Evolutionary conservation across 1,140 invertebrate species (phyloP).

Genomic region (Harpegnathos saltator): DNA sequence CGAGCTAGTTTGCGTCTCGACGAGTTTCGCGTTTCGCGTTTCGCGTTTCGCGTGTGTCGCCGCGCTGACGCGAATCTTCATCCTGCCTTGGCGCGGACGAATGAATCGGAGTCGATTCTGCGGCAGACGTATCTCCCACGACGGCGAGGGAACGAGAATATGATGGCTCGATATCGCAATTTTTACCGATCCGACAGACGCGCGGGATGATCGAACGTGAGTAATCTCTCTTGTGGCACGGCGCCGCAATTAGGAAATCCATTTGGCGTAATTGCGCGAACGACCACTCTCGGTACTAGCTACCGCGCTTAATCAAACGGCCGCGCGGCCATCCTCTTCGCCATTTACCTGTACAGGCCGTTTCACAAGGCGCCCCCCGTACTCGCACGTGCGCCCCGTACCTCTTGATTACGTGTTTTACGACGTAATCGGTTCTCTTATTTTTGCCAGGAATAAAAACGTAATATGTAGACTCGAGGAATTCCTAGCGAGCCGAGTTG

Average conservation of each 20-base stretch:
- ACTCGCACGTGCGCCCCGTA: slow-evolving; percentile 7
- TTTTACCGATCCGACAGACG: slow-evolving; percentile 69
- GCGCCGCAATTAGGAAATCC: slow-evolving; percentile 85
- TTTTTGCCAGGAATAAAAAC: slow-evolving; percentile 17
- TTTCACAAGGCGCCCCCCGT: slow-evolving; percentile 22
- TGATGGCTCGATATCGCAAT: slow-evolving; percentile 57
- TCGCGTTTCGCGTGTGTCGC: not conserved
- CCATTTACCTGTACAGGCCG: slow-evolving; percentile 61
- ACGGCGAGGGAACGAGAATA: not conserved
- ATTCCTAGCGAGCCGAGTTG: not conserved
- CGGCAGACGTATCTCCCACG: slow-evolving; percentile 43
- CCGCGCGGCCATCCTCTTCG: slow-evolving; percentile 63
- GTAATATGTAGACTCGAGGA: not conserved
- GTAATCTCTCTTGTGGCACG: slow-evolving; percentile 79
- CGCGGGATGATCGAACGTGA: slow-evolving; percentile 81
- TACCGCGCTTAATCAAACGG: slow-evolving; percentile 82
- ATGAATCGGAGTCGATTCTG: slow-evolving; percentile 28
- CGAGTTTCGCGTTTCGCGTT: slow-evolving; percentile 24
- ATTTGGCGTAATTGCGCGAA: slow-evolving; percentile 85
- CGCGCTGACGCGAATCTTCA: not conserved
- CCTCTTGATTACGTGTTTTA: slow-evolving; percentile 32
- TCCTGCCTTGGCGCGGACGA: not conserved
- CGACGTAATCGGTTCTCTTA: slow-evolving; percentile 31
- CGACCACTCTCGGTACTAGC: slow-evolving; percentile 72
- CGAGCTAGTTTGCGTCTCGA: not conserved